phyloP scores from a whole-genome alignment of 1,140 invertebrate species.

The Temnothorax nylanderi region DNA sequence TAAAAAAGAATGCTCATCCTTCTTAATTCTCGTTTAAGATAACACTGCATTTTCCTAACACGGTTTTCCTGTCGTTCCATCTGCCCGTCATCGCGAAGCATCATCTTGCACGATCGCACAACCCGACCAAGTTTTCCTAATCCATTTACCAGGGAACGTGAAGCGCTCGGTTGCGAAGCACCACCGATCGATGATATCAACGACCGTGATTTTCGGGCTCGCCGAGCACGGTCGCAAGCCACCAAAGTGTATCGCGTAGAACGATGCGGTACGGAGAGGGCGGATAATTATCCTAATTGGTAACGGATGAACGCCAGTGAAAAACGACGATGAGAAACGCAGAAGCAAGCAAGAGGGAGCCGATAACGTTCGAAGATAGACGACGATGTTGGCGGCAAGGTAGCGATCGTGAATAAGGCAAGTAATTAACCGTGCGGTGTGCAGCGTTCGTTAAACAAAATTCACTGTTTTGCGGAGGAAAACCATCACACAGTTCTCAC shows the following conservation, averaged over 20 bases:
- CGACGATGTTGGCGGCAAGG: slow-evolving; percentile 10
- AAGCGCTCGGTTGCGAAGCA: not conserved
- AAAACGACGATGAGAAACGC: slow-evolving; percentile 21
- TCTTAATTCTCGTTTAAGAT: slow-evolving; percentile 20
- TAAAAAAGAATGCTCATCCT: not conserved
- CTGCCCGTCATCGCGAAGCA: slow-evolving; percentile 29
- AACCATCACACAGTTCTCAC: not conserved
- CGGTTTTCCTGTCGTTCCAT: not conserved
- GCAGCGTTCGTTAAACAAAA: slow-evolving; percentile 75
- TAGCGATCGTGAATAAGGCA: slow-evolving; percentile 52
- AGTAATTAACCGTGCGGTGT: slow-evolving; percentile 75
- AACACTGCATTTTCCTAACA: slow-evolving; percentile 42
- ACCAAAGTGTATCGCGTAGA: slow-evolving; percentile 40
- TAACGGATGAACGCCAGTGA: slow-evolving; percentile 59
- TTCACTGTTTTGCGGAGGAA: slow-evolving; percentile 58
- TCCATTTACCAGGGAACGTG: slow-evolving; percentile 54
- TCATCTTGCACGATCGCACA: slow-evolving; percentile 35
- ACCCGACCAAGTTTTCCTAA: slow-evolving; percentile 58
- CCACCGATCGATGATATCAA: slow-evolving; percentile 56
- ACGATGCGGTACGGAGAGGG: slow-evolving; percentile 41
- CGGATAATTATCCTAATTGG: slow-evolving; percentile 76
- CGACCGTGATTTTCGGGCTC: slow-evolving; percentile 50
- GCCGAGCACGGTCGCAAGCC: slow-evolving; percentile 26
- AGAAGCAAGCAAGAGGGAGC: not conserved
- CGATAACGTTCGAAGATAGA: slow-evolving; percentile 7